Conservation (phyloP, 1,140 invertebrate species). For the Vollenhovia emeryi region DNA sequence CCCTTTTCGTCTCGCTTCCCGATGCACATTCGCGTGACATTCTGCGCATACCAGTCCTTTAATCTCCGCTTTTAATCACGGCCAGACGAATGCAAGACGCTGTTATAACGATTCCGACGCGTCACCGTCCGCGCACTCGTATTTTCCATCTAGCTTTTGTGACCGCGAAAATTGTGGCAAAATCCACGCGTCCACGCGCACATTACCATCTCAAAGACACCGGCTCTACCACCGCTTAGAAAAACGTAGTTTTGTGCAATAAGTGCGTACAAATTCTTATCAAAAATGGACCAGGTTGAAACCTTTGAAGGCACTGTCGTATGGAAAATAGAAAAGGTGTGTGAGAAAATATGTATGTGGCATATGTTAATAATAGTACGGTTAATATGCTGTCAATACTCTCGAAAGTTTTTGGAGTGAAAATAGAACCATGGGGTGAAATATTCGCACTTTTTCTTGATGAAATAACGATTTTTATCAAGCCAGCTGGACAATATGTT, state of each 20-base stretch:
- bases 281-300: background rate
- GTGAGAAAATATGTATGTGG: background rate
- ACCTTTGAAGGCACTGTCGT: background rate
- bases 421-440: no score
- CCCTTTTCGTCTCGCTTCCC: background rate
- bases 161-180: background rate
- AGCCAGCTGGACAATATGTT: no score
- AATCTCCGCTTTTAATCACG: conserved; percentile 69
- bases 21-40: background rate
- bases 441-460: no score
- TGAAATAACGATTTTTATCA: no score
- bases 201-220: conserved; percentile 15
- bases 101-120: background rate
- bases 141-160: background rate
- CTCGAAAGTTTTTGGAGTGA: no score
- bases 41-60: conserved; percentile 8
- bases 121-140: background rate
- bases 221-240: background rate
- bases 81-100: background rate
- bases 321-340: background rate
- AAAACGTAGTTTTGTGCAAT: background rate
- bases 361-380: background rate
- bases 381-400: background rate
- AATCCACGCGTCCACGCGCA: background rate
- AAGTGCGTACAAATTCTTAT: background rate